Conservation (phyloP, 2,113 vertebrate species). For the Elgaria multicarinata region DNA sequence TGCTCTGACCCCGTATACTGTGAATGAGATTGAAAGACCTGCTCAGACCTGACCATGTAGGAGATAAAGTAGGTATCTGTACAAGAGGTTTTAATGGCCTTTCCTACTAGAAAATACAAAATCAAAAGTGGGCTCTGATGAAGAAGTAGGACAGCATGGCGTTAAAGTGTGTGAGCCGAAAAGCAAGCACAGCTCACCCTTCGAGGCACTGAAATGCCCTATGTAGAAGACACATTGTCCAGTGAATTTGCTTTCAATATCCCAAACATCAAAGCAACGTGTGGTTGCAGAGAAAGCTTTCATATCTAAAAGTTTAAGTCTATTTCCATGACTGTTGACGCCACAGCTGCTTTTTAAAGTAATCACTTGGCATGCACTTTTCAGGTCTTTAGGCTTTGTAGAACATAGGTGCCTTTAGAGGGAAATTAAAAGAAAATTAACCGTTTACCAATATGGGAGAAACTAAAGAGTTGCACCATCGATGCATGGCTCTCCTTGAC, state of each 20-base stretch:
- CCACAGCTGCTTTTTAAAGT: conserved; percentile 49
- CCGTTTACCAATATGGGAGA: too few relatives aligned
- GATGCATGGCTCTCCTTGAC: too few relatives aligned
- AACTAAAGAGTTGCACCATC: too few relatives aligned
- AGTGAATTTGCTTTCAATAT: conserved; percentile 99
- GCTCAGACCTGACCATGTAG: too few relatives aligned
- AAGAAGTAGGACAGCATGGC: conserved; percentile 95
- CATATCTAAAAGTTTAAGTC: conserved; percentile 84
- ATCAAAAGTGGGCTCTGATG: conserved; percentile 90
- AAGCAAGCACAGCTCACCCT: conserved; percentile 98
- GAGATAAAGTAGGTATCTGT: conserved; percentile 93
- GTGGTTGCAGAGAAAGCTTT: conserved; percentile 98
- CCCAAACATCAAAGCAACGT: conserved; percentile 97
- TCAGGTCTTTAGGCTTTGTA: conserved; percentile 58
- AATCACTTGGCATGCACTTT: conserved; percentile 36
- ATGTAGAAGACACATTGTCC: conserved; percentile 92
- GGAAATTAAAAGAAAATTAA: too few relatives aligned
- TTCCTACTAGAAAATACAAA: conserved; percentile 95
- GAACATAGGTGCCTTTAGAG: conserved; percentile 42
- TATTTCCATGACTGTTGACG: conserved; percentile 41
- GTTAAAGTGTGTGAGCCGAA: conserved; percentile 76
- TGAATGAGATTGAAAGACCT: too few relatives aligned
- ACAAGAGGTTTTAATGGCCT: conserved; percentile 98
- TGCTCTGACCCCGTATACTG: too few relatives aligned
- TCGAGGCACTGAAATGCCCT: conserved; percentile 99